These are phyloP conservation scores for Oeneis ivallda DNA, from an alignment of 2,888 invertebrate species.

Conservation along the genomic window DNA sequence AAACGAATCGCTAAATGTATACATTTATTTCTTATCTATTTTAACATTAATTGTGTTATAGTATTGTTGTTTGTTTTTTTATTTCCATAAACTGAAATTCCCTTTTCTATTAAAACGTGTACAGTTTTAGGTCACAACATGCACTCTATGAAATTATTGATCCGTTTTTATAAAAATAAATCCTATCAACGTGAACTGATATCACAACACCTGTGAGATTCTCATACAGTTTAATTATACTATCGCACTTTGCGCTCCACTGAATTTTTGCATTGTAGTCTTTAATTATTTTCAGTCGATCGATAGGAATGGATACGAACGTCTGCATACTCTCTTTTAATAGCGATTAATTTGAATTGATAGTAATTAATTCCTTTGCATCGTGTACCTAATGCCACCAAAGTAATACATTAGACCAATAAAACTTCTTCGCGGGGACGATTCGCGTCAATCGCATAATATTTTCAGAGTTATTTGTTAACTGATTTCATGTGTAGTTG, in stretches of 20 bases:
- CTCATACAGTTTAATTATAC: neutral
- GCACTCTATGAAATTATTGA: too few species aligned
- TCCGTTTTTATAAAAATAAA: too few species aligned
- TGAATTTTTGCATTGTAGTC: neutral
- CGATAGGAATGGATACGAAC: neutral
- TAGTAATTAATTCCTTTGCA: neutral
- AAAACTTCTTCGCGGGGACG: neutral
- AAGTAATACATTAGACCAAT: constrained; percentile 10
- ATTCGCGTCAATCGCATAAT: too few species aligned
- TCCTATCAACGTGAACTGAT: too few species aligned
- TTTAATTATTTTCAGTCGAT: neutral
- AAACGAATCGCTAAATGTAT: neutral
- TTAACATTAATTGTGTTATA: neutral
- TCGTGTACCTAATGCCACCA: neutral
- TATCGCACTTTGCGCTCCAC: constrained; percentile 10
- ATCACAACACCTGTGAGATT: neutral
- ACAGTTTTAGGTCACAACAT: too few species aligned
- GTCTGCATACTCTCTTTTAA: neutral
- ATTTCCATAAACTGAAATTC: too few species aligned
- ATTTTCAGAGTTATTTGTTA: neutral
- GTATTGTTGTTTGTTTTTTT: neutral
- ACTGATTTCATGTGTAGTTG: neutral
- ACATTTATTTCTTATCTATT: neutral
- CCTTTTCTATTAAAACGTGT: too few species aligned
- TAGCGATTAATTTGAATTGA: neutral